Base-by-base conservation (phyloP, 1,140 invertebrate genomes). In the Drosophila malerkotliana region DNA sequence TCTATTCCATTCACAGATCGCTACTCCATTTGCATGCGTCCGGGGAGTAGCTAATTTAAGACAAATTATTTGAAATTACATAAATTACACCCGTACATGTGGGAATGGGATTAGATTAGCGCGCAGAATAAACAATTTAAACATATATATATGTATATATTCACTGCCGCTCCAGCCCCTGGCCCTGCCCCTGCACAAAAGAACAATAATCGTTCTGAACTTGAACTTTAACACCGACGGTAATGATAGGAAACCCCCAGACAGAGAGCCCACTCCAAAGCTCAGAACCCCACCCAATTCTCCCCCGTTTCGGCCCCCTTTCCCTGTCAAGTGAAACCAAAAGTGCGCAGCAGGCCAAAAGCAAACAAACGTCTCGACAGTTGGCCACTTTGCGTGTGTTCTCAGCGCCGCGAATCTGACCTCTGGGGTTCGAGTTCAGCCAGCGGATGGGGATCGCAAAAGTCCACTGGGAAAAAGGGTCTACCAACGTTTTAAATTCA, bases 371-470 rank as follows among this genome's bases (percentile, higher is more conserved):
- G 72, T 58, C 59, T 59, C 66, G 64, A 57, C 64, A 54, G 73
- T 87, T 77, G 83, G 75, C 81, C 83, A 83, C 83, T 89, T 89
- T 88, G 83, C 76, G 83, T 88, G 84, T 88, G 83, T 88, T 88
- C 83, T 79, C 71, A 79, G 79, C 64, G 72, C 77, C 74, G 62
- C 39, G 39, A 45, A 51, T 63, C 68, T 89, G 83, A 88, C 83
- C 83, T 89, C 61, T 87, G 72, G 74, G 61, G 66, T 60, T 58
- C 61, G 55, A 12, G 55, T 61, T 63, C 52, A 59, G 24, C 21
- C 47, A 59, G 55, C 34, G 15, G 12, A 26, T 9, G 30, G n/a
- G 30, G 32, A 55, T 52, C 18, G 21, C 24, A 34, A 7, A 21
- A 24, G 10, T 69, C 14, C 67, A 69, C 67, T 68, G 51, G 41